These are phyloP conservation scores for Cryptoblepharus egeriae DNA, from an alignment of 2,797 vertebrate genomes.

Conservation along the genomic window DNA sequence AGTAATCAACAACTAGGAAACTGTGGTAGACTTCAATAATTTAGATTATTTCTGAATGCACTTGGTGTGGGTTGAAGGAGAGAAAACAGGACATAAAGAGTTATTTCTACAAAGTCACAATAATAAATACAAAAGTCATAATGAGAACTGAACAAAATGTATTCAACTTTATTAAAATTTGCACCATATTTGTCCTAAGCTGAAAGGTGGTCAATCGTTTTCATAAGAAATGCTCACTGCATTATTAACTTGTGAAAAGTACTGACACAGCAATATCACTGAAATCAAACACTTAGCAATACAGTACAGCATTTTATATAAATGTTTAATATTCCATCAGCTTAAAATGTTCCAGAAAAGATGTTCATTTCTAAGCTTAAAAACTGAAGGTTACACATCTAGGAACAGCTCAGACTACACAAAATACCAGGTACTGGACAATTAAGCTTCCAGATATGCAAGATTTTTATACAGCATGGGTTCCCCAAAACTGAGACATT, in stretches of 20 bases:
- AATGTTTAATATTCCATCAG: slow-evolving; percentile 17
- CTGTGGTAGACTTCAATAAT: neutral
- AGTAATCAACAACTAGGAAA: too few relatives aligned
- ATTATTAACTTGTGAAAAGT: slow-evolving; percentile 4
- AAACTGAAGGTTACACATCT: neutral
- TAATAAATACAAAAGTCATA: neutral
- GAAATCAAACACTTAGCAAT: neutral
- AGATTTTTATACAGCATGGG: neutral
- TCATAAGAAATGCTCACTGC: neutral
- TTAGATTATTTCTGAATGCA: neutral
- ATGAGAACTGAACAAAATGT: neutral
- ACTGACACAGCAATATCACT: neutral
- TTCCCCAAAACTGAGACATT: neutral
- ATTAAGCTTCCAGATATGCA: neutral
- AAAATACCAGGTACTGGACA: neutral
- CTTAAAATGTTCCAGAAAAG: neutral
- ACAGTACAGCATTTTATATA: neutral
- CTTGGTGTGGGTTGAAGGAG: neutral
- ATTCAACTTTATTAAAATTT: neutral
- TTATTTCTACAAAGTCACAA: neutral
- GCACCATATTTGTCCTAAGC: neutral
- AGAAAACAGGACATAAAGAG: neutral
- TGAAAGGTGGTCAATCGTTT: neutral
- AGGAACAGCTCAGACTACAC: too few relatives aligned
- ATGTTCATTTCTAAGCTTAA: neutral